Percentiles rank a stretch among this genome's conserved stretches.
These are phyloP conservation scores for Craseonycteris thonglongyai DNA, from an alignment of 2,113 vertebrate genomes.

Conservation along the genomic window DNA sequence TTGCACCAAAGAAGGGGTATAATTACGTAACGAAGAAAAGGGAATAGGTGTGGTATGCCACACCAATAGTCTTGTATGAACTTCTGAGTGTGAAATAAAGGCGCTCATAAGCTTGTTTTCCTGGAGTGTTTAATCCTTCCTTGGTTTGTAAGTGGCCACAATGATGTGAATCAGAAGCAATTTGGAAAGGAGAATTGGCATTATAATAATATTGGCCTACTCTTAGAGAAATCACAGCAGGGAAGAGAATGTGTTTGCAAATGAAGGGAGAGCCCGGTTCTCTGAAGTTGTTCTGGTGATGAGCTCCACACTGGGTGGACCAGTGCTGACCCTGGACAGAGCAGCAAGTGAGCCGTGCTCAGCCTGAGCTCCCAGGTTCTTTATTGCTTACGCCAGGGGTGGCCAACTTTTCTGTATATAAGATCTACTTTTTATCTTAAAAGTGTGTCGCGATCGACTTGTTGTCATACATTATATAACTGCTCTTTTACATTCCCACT, in stretches of 20 bases:
- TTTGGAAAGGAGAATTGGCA: not conserved
- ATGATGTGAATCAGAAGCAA: not conserved
- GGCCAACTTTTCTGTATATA: no score
- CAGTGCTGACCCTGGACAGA: not conserved
- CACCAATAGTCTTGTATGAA: not conserved
- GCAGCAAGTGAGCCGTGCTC: not conserved
- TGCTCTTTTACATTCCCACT: no score
- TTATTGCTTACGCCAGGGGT: no score
- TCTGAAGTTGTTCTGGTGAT: not conserved
- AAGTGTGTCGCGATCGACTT: no score
- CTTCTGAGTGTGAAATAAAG: not conserved
- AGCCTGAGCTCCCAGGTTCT: not conserved
- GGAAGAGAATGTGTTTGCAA: not conserved
- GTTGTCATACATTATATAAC: no score
- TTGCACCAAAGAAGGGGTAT: no score
- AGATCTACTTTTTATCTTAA: no score
- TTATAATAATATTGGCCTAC: not conserved
- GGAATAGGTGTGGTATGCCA: not conserved
- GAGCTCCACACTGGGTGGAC: not conserved
- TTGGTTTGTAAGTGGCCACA: not conserved
- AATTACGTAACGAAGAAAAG: not conserved
- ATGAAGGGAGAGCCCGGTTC: not conserved
- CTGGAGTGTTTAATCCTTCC: not conserved
- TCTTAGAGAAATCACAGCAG: not conserved
- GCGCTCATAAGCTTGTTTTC: not conserved